These are phyloP conservation scores for Eira barbara DNA, from an alignment of 2,113 vertebrate genomes.

Conservation along the genomic window DNA sequence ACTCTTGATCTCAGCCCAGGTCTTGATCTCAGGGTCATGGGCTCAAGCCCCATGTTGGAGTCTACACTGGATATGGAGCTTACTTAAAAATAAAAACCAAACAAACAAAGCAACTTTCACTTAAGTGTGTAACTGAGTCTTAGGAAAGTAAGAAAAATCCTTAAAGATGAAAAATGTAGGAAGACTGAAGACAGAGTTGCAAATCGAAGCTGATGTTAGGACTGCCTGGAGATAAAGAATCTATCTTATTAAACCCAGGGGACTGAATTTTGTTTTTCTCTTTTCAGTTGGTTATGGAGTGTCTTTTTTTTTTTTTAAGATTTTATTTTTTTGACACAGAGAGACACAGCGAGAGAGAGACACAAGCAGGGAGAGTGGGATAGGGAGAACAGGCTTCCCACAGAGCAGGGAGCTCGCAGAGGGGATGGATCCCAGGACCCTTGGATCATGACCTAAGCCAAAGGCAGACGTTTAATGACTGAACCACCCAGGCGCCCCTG, in stretches of 20 bases:
- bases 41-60: not conserved
- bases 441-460: too few species aligned
- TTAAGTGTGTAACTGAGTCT: not conserved
- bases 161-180: not conserved
- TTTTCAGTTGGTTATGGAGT: not conserved
- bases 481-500: not conserved
- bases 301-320: not conserved
- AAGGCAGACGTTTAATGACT: too few species aligned
- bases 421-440: too few species aligned
- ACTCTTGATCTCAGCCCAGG: not conserved
- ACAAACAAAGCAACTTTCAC: not conserved
- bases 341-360: too few species aligned
- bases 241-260: not conserved
- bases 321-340: too few species aligned
- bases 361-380: too few species aligned
- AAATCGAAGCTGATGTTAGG: not conserved
- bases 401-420: too few species aligned
- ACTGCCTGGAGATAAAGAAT: not conserved
- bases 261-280: not conserved
- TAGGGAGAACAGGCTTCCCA: too few species aligned
- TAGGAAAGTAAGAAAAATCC: not conserved
- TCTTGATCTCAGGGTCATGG: not conserved
- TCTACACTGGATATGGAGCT: not conserved
- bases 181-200: not conserved
- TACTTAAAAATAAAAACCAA: not conserved